Conservation (phyloP, 2,797 vertebrate genomes). For the Scyliorhinus canicula region DNA sequence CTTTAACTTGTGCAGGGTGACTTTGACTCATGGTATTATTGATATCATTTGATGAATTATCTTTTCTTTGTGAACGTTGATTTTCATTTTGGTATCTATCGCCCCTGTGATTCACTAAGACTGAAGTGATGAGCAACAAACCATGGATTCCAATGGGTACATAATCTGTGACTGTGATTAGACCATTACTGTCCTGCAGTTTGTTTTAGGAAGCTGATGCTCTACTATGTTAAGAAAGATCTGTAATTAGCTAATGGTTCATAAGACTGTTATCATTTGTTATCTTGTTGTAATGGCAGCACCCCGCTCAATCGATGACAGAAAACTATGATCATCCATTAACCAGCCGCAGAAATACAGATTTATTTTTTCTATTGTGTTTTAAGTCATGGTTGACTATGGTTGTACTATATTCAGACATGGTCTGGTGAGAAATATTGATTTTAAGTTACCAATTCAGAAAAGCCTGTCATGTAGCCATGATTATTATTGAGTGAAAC, state of each 20-base stretch:
- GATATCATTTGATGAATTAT: neutral
- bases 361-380: neutral
- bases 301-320: neutral
- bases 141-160: neutral
- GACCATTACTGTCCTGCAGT: neutral
- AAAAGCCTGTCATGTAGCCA: neutral
- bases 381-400: conserved; percentile 11
- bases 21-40: neutral
- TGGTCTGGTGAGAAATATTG: neutral
- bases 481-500: neutral
- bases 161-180: neutral
- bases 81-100: neutral
- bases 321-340: neutral
- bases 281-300: neutral
- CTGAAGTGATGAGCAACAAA: neutral
- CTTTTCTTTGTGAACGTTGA: neutral
- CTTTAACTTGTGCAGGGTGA: neutral
- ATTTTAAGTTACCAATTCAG: conserved; percentile 9
- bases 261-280: neutral
- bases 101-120: neutral
- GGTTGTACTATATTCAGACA: neutral
- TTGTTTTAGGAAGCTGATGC: neutral
- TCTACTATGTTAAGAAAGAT: neutral
- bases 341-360: neutral
- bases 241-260: neutral